phyloP scores from a whole-genome alignment of 2,797 vertebrate species.

The Argentina silus region DNA sequence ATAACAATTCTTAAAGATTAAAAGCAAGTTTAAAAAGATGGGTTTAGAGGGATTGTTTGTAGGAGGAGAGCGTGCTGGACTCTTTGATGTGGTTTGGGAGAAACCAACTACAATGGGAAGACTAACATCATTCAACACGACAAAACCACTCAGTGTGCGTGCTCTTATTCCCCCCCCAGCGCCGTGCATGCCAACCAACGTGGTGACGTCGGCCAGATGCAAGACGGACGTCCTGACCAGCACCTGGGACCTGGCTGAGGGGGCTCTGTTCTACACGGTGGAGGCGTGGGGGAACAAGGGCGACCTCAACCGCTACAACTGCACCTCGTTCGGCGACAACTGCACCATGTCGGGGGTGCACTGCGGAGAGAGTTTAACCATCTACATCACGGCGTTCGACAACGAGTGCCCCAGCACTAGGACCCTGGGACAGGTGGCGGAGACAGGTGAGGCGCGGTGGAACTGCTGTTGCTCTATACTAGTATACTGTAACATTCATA shows the following conservation, averaged over 20 bases:
- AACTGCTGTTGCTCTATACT: neutral
- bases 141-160: too few relatives aligned
- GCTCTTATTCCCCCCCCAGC: constrained; percentile 57
- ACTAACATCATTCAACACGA: neutral
- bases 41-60: too few relatives aligned
- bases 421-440: constrained; percentile 60
- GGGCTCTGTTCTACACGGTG: constrained; percentile 72
- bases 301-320: constrained; percentile 63
- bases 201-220: constrained; percentile 67
- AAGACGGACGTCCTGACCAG: constrained; percentile 59
- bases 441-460: constrained; percentile 68
- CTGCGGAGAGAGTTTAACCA: constrained; percentile 77
- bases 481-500: too few relatives aligned
- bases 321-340: constrained; percentile 71
- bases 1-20: too few relatives aligned
- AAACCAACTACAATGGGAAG: neutral
- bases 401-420: constrained; percentile 71
- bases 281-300: constrained; percentile 70
- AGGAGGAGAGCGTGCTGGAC: neutral
- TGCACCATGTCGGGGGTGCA: constrained; percentile 68
- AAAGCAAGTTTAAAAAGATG: too few relatives aligned
- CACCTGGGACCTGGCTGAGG: constrained; percentile 74
- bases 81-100: neutral
- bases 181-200: constrained; percentile 76
- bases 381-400: constrained; percentile 73